phyloP scores from a whole-genome alignment of 2,797 vertebrate genomes.

The Sorex maritimensis region DNA sequence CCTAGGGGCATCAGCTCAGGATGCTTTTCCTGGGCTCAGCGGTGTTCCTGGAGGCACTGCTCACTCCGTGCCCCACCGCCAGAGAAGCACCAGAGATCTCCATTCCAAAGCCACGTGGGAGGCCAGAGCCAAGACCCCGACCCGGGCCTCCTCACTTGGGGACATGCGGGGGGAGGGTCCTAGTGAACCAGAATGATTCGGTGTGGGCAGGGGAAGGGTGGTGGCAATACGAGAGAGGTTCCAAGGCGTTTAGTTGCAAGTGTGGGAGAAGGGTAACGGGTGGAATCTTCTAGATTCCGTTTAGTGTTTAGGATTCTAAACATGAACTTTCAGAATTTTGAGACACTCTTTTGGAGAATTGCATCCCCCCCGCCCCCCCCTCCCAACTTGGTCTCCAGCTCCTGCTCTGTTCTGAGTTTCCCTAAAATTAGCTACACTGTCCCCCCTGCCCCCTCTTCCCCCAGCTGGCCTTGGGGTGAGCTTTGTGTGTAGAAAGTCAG shows the following conservation, averaged over 20 bases:
- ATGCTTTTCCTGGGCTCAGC: neutral
- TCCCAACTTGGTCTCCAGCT: neutral
- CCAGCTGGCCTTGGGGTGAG: neutral
- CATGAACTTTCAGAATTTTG: neutral
- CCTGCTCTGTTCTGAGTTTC: too few species aligned
- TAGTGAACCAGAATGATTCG: neutral
- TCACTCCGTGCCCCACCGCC: rapidly evolving
- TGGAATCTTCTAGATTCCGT: neutral
- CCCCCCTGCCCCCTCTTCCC: neutral
- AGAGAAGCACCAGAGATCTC: neutral
- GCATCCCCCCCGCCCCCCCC: neutral
- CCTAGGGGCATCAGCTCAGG: neutral
- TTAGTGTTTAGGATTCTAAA: neutral
- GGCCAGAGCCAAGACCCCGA: neutral
- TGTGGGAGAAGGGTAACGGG: neutral
- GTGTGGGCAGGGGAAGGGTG: neutral
- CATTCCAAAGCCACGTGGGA: neutral
- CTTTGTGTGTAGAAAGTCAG: neutral
- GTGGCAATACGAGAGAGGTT: neutral
- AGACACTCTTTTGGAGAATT: neutral
- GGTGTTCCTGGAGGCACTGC: too few species aligned
- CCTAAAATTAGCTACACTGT: too few species aligned
- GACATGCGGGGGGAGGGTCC: neutral
- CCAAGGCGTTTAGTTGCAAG: neutral
- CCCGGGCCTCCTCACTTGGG: neutral